Percentiles rank a stretch among this genome's conserved stretches.
Evolutionary conservation across 2,888 invertebrate species (phyloP).

Genomic region (Atrina japonica): DNA sequence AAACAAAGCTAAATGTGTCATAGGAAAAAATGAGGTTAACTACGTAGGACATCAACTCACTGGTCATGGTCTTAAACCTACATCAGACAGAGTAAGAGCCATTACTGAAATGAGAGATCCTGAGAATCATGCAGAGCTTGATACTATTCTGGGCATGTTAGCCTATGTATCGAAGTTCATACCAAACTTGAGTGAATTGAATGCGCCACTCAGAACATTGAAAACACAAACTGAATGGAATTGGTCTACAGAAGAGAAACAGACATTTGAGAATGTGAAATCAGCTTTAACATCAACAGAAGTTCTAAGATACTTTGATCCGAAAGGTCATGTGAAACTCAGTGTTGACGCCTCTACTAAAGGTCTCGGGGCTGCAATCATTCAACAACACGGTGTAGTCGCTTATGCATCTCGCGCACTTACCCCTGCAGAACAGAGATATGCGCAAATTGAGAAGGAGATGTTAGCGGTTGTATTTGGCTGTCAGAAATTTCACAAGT

Average conservation of each 20-base stretch:
- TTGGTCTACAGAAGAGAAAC: slow-evolving; percentile 6
- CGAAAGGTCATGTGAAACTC: neutral
- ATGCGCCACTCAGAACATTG: slow-evolving; percentile 36
- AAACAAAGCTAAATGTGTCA: slow-evolving; percentile 23
- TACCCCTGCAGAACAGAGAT: slow-evolving; percentile 23
- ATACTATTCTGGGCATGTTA: slow-evolving; percentile 37
- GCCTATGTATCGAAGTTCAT: slow-evolving; percentile 37
- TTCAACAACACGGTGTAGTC: slow-evolving; percentile 31
- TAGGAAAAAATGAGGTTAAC: slow-evolving; percentile 35
- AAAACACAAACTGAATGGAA: slow-evolving; percentile 3
- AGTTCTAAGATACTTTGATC: slow-evolving; percentile 21
- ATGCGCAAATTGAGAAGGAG: slow-evolving; percentile 36
- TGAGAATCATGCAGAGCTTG: slow-evolving; percentile 29
- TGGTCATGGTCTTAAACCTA: slow-evolving; percentile 34
- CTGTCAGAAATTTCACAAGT: slow-evolving; percentile 30
- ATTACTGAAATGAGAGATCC: slow-evolving; percentile 37
- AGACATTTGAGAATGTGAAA: slow-evolving; percentile 11
- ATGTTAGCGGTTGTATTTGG: slow-evolving; percentile 37
- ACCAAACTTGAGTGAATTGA: slow-evolving; percentile 32
- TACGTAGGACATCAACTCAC: slow-evolving; percentile 44
- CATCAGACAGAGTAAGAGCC: slow-evolving; percentile 22
- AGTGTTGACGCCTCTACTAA: slow-evolving; percentile 33
- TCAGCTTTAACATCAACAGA: slow-evolving; percentile 3
- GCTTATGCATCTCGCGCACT: slow-evolving; percentile 24
- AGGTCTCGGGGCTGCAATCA: slow-evolving; percentile 24